Base-by-base conservation (phyloP, 2,888 invertebrate species). In the Bellardia pandia region DNA sequence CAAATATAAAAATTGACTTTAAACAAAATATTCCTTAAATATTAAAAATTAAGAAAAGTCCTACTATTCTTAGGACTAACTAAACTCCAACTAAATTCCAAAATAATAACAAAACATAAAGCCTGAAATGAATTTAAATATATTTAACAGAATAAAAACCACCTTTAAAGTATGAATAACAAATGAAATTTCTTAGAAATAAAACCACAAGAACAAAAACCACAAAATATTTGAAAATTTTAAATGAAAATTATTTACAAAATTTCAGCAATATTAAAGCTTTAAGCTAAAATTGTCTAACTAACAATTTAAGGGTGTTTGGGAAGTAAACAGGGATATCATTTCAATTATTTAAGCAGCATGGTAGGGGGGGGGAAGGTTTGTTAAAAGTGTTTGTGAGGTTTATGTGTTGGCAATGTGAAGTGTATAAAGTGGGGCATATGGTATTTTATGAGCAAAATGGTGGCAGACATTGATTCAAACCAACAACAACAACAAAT, bases 51-150 rank as follows among this genome's bases (percentile, higher is more conserved):
- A 6, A 53, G 3, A 53, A 23, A 45, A 45, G 45, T 45, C 11
- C 11, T 45, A 8, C 11, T 45, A 11, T 9, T 42, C 48, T 48
- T 48, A 23, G 23, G 23, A 23, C 42, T 16, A 7, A 53, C 6
- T 7, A 2, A 16, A 23, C n/a, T 2, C 0, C 45, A 51, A 51
- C 14, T n/a, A 51, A 2, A 42, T n/a, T 66, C 9, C 14, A 2
- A 30, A n/a, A 6, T 14, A 33, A 62, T 62, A 33, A 37, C 16
- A 42, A 42, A n/a, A 56, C 14, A 16, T 56, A 37, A 16, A 37
- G 13, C 4, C 37, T 37, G 0, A 48, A 91, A 91, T 91, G 89
- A 90, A 92, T 91, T 90, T 90, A 90, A 90, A 91, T 66, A 71
- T 45, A 64, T 81, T 71, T 71, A 5, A 62, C 51, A 40, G 4